A percentile compares a stretch with the other conserved stretches of the same genome.
These are phyloP conservation scores for Dysidea cf. avara DNA, from an alignment of 37 sponge, comb jelly and placozoan species.

Conservation along the genomic window DNA sequence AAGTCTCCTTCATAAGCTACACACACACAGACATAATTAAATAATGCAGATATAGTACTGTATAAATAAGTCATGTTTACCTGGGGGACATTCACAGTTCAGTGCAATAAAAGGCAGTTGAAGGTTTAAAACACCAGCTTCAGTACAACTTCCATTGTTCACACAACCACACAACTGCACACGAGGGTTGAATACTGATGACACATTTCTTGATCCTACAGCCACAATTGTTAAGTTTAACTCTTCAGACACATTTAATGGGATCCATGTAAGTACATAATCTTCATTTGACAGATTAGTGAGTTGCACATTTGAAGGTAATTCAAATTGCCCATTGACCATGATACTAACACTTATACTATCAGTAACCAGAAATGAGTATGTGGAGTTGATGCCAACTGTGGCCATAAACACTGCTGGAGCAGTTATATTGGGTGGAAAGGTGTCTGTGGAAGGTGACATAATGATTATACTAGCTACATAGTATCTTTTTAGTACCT, in stretches of 20 bases:
- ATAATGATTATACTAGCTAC: too few species aligned
- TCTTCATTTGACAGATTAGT: not conserved
- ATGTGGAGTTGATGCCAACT: not conserved
- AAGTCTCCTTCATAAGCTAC: conserved; percentile 40
- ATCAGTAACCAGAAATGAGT: not conserved
- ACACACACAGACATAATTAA: not conserved
- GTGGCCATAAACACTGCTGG: not conserved
- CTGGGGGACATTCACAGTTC: conserved; percentile 44
- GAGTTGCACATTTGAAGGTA: not conserved
- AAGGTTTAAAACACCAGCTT: conserved; percentile 24
- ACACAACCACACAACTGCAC: conserved; percentile 51
- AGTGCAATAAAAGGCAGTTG: conserved; percentile 8
- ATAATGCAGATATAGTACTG: not conserved
- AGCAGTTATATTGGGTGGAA: conserved; percentile 9
- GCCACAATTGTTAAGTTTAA: conserved; percentile 9
- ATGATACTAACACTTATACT: not conserved
- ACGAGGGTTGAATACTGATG: conserved; percentile 2
- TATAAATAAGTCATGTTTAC: not conserved
- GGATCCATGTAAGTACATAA: conserved; percentile 30
- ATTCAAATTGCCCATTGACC: not conserved
- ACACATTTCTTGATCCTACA: conserved; percentile 24
- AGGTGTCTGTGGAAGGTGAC: conserved; percentile 1
- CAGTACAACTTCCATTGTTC: conserved; percentile 54
- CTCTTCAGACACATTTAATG: not conserved
- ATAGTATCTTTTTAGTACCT: not conserved